phyloP scores from a whole-genome alignment of 2,797 vertebrate genomes.

The Acestrorhynchus altus region DNA sequence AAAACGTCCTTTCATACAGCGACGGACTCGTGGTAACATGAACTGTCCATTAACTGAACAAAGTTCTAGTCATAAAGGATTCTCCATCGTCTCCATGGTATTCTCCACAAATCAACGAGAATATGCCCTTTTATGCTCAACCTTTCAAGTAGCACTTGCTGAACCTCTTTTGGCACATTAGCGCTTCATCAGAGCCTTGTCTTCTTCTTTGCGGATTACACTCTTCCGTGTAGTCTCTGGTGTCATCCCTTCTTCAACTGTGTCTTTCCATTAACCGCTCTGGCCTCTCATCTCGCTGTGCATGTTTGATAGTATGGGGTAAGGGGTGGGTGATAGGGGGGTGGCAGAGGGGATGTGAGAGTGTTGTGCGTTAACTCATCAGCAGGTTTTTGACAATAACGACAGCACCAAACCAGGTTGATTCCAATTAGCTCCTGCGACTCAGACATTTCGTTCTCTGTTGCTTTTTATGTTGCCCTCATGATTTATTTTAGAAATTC shows the following conservation, averaged over 20 bases:
- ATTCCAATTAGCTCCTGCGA: slow-evolving; percentile 46
- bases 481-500: not conserved
- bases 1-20: not conserved
- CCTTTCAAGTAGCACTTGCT: slow-evolving; percentile 12
- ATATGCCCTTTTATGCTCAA: slow-evolving; percentile 4
- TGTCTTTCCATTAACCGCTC: slow-evolving; percentile 22
- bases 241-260: slow-evolving; percentile 30
- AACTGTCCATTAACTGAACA: not conserved
- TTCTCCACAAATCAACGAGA: not conserved
- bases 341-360: too few species aligned
- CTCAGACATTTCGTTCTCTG: slow-evolving; percentile 6
- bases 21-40: not conserved
- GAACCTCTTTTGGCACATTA: slow-evolving; percentile 27
- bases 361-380: slow-evolving; percentile 17
- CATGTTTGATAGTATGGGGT: slow-evolving; percentile 4
- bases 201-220: slow-evolving; percentile 31
- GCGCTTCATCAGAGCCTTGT: slow-evolving; percentile 21
- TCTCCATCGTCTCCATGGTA: not conserved
- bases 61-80: not conserved
- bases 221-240: slow-evolving; percentile 20
- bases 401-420: slow-evolving; percentile 35
- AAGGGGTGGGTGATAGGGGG: too few species aligned
- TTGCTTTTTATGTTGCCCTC: not conserved
- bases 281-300: slow-evolving; percentile 6
- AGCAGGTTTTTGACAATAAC: slow-evolving; percentile 45